Base-by-base conservation (phyloP, 2,113 vertebrate genomes). In the Anser cygnoides region DNA sequence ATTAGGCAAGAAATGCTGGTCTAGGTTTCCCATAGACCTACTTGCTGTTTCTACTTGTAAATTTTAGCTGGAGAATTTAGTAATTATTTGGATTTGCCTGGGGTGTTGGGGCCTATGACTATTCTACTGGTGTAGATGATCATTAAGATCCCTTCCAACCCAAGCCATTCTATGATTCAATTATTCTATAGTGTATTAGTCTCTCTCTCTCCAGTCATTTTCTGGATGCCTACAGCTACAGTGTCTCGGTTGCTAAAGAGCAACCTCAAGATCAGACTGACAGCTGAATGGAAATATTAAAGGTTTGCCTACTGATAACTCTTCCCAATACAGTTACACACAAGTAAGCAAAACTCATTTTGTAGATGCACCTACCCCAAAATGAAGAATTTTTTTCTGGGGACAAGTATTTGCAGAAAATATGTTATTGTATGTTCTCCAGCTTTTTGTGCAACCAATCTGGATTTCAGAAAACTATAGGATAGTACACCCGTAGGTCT, bases 11-110 rank as follows among this genome's bases (percentile, higher is more conserved):
- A 76, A 0, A 11, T 2, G 7, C 23, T 73, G 15, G 17, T 37
- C 25, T 50, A 29, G 65, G 6, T 3, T 25, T 61, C 9, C 7
- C 9, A 4, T 13, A 29, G 1, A 2, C 22, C 46, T 0, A 14
- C 46, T 61, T 68, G 37, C 16, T 65, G 84, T 66, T 82, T 67
- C 44, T 37, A 44, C 11, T 11, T 37, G 31, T 43, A 65, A 75
- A 59, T 72, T 71, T n/a, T 78, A 35, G 37, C 46, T 55, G 28
- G 8, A 37, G 2, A 50, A 14, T 67, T 55, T 52, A 14, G 5
- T 43, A 67, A 79, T 59, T 54, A 67, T 19, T 79, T 2, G 1
- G 28, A 54, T 54, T 58, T 89, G 1, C 74, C 57, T 29, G 37
- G 33, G 29, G 29, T 39, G 26, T 1, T 54, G n/a, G 7, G 10